Conservation (phyloP, 2,797 vertebrate species). For the Rhincodon typus region DNA sequence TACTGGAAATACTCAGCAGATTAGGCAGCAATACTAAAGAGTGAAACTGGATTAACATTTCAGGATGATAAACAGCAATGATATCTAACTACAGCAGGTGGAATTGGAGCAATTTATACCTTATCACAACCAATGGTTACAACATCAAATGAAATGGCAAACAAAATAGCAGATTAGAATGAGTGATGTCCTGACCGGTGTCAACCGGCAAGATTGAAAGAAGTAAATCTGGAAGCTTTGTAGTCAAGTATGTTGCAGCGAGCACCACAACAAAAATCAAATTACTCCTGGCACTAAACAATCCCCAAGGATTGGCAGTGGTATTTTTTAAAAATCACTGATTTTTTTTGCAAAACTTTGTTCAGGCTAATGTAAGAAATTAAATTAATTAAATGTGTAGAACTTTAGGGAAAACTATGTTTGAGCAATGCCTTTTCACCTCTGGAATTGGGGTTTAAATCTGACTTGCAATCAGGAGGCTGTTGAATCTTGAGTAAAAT, state of each 20-base stretch:
- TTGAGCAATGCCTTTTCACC: background rate
- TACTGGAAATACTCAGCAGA: too few relatives aligned
- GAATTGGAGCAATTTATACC: background rate
- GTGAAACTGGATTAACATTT: slow-evolving; percentile 24
- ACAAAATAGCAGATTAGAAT: slow-evolving; percentile 17
- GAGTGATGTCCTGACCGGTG: background rate
- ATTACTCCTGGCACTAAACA: slow-evolving; percentile 26
- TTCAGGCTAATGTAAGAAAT: background rate
- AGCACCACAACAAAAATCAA: slow-evolving; percentile 20
- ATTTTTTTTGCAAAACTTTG: background rate
- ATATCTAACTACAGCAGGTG: background rate
- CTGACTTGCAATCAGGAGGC: background rate
- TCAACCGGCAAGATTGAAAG: background rate
- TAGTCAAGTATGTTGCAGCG: background rate
- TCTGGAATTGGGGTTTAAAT: background rate
- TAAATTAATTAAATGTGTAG: background rate
- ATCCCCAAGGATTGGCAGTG: background rate
- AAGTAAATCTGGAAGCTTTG: background rate
- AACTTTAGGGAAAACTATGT: background rate
- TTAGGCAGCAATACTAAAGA: too few relatives aligned
- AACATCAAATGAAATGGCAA: slow-evolving; percentile 10
- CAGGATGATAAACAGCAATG: too few relatives aligned
- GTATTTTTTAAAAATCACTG: background rate
- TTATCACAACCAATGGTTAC: slow-evolving; percentile 19
- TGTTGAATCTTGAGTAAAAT: background rate